Evolutionary conservation across 2,888 invertebrate species (phyloP), one percentile per base, ranked within the genome.

Genomic region (Agapostemon virescens): DNA sequence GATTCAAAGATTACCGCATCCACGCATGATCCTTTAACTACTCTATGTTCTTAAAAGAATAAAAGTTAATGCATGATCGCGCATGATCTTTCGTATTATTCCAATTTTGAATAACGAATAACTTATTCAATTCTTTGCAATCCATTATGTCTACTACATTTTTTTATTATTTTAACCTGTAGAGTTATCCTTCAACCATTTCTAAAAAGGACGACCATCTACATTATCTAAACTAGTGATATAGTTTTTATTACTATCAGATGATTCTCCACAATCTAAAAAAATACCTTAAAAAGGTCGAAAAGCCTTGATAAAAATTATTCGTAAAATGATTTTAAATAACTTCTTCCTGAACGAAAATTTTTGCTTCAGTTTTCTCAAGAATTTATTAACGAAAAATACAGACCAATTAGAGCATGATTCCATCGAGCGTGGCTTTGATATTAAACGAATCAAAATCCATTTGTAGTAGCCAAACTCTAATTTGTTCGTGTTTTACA

Each of bases 1-100:
- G 42, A 67, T 67, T 67, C 42, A 67, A 67, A 67, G 67, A 42
- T 67, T 45, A 45, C 42, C 67, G 67, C 67, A 67, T 42, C 67
- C 42, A 67, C 67, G 42, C 42, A 67, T 66, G 66, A 66, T 66
- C 40, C 26, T 66, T 66, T 63, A 63, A 63, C 36, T 63, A 38
- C 63, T 5, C 63, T 13, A 63, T 13, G 15, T 40, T 23, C 26
- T 15, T 40, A 66, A 40, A 40, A 26, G 66, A 26, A 26, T 26
- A 40, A 66, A 66, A 42, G 66, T 26, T 40, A 66, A 42, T 40
- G 9, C 40, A 66, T n/a, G n/a, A n/a, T n/a, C 6, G 66, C 40
- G 66, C 66, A 40, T 66, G 26, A 26, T 66, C 40, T 40, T 66
- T 20, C 3, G 30, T 17, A 20, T 33, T 33, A 61, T 33, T 33